These are phyloP conservation scores for Scophthalmus maximus DNA, from an alignment of 2,113 vertebrate species.

Conservation along the genomic window DNA sequence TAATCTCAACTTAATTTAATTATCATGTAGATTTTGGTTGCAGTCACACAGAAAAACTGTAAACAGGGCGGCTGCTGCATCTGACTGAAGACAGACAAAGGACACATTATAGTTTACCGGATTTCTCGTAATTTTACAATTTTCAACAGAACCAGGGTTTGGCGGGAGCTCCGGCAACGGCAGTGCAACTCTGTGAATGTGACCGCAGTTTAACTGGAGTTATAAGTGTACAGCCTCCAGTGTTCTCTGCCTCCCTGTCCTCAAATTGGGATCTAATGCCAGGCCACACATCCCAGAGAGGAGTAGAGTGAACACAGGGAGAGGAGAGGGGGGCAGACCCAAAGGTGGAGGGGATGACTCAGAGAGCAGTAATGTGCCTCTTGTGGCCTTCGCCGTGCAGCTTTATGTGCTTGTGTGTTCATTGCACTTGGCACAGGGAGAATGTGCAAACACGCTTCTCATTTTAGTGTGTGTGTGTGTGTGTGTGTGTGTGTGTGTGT, in stretches of 20 bases:
- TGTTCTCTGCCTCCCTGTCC: slow-evolving; percentile 5
- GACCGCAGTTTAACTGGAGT: not conserved
- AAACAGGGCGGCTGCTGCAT: not conserved
- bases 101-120: not conserved
- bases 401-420: slow-evolving; percentile 42
- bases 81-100: too few species aligned
- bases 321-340: slow-evolving; percentile 16
- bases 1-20: not conserved
- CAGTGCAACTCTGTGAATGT: not conserved
- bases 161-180: not conserved
- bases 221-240: not conserved
- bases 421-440: slow-evolving; percentile 17
- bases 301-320: slow-evolving; percentile 4
- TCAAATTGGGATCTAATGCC: slow-evolving; percentile 25
- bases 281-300: not conserved
- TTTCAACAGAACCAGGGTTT: not conserved
- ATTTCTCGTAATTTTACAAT: not conserved
- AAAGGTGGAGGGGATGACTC: slow-evolving; percentile 67
- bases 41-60: not conserved
- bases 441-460: slow-evolving; percentile 28
- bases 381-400: slow-evolving; percentile 56
- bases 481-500: slow-evolving; percentile 10
- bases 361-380: slow-evolving; percentile 60
- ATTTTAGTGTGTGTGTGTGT: slow-evolving; percentile 11
- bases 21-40: not conserved